phyloP scores from a whole-genome alignment of 1,140 invertebrate species.

The Paraescarpia echinospica region DNA sequence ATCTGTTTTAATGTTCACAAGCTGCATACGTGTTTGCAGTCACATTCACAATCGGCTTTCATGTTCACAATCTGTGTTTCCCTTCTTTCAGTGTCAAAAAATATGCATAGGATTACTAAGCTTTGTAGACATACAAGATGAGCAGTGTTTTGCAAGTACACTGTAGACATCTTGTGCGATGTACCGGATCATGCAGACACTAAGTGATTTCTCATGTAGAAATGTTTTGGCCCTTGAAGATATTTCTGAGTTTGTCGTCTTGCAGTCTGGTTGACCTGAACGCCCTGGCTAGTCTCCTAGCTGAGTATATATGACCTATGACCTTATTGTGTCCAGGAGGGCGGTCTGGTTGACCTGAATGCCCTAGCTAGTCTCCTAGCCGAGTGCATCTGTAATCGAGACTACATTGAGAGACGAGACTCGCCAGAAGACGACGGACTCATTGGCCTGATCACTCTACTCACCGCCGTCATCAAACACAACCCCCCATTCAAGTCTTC shows the following conservation, averaged over 20 bases:
- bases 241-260: too few species aligned
- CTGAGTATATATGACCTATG: not conserved
- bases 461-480: slow-evolving; percentile 81
- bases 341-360: slow-evolving; percentile 72
- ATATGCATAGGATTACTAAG: too few species aligned
- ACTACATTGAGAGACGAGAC: slow-evolving; percentile 79
- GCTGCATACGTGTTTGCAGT: not conserved
- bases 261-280: too few species aligned
- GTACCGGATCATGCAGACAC: too few species aligned
- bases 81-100: too few species aligned
- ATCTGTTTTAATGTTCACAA: not conserved
- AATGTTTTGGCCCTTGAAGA: too few species aligned
- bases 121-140: too few species aligned
- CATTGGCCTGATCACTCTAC: slow-evolving; percentile 82
- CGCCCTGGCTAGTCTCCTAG: too few species aligned
- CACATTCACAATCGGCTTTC: not conserved
- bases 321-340: slow-evolving; percentile 59
- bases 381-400: slow-evolving; percentile 72
- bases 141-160: too few species aligned
- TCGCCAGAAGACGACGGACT: slow-evolving; percentile 84
- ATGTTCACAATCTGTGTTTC: too few species aligned
- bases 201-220: too few species aligned
- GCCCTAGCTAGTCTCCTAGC: slow-evolving; percentile 75
- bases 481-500: slow-evolving; percentile 82
- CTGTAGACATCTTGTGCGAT: too few species aligned